These are phyloP conservation scores for Gobius niger DNA, from an alignment of 2,113 vertebrate genomes.

Conservation along the genomic window DNA sequence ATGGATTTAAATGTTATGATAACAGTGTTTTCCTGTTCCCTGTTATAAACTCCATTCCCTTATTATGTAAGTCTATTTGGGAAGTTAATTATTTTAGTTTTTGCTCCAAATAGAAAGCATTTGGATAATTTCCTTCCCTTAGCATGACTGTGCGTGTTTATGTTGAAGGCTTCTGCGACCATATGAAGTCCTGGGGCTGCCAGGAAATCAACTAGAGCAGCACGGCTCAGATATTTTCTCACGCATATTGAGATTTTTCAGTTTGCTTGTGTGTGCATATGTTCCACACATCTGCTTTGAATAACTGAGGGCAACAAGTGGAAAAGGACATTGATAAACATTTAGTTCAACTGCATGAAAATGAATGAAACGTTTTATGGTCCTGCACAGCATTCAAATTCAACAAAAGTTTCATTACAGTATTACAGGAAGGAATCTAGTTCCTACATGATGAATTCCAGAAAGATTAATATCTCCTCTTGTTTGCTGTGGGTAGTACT, in stretches of 20 bases:
- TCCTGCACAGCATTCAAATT: not conserved
- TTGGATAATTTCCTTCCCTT: not conserved
- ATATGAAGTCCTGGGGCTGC: constrained; percentile 34
- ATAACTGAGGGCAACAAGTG: not conserved
- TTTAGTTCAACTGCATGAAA: not conserved
- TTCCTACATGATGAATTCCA: not conserved
- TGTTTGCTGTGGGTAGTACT: not conserved
- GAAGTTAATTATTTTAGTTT: constrained; percentile 2
- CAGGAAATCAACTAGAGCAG: constrained; percentile 21
- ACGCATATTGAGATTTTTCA: constrained; percentile 9
- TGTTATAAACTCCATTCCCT: not conserved
- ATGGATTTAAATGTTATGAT: not conserved
- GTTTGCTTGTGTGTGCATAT: constrained; percentile 3
- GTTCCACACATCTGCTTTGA: constrained; percentile 14
- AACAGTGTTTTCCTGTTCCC: not conserved
- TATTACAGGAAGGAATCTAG: not conserved
- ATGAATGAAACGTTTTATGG: not conserved
- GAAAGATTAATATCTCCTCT: no score
- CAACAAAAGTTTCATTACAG: not conserved
- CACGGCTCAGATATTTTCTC: constrained; percentile 6
- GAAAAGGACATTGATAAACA: not conserved
- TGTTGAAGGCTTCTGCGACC: not conserved
- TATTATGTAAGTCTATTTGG: not conserved
- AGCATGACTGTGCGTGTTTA: constrained; percentile 6
- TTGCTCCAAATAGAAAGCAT: not conserved